These are phyloP conservation scores for Ennomos erosarius DNA, from an alignment of 2,888 invertebrate species.

Conservation along the genomic window DNA sequence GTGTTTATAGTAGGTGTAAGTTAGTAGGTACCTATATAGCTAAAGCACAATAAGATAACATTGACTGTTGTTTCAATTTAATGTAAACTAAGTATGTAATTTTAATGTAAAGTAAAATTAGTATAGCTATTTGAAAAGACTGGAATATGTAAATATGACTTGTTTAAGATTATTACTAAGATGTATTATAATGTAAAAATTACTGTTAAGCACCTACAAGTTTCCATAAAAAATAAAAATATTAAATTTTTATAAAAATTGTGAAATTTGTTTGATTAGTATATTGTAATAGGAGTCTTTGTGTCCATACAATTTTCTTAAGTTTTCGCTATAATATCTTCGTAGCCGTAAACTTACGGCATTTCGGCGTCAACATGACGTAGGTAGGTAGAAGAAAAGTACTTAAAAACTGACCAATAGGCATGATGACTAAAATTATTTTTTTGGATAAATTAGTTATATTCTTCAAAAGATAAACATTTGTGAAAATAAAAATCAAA, in stretches of 20 bases:
- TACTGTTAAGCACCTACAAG: slow-evolving; percentile 8
- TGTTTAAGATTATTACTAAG: slow-evolving; percentile 9
- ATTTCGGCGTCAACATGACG: no score
- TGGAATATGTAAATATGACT: slow-evolving; percentile 57
- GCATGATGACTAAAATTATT: no score
- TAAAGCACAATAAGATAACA: slow-evolving; percentile 20
- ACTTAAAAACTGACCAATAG: no score
- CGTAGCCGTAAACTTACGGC: no score
- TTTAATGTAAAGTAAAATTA: slow-evolving; percentile 35
- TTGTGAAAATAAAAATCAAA: no score
- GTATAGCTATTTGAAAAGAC: slow-evolving; percentile 59
- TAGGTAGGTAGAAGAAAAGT: no score
- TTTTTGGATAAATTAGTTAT: no score
- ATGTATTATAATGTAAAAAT: slow-evolving; percentile 29
- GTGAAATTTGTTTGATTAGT: no score
- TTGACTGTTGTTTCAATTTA: slow-evolving; percentile 32
- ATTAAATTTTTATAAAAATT: slow-evolving; percentile 4
- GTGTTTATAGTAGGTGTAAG: slow-evolving; percentile 20
- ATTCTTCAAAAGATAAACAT: no score
- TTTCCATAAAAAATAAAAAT: slow-evolving; percentile 26
- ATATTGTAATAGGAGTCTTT: no score
- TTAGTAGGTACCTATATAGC: slow-evolving; percentile 13
- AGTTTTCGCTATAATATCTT: no score
- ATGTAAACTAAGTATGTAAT: slow-evolving; percentile 29
- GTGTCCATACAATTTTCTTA: no score